Conservation (phyloP, 2,888 invertebrate genomes). For the Eupithecia subumbrata region DNA sequence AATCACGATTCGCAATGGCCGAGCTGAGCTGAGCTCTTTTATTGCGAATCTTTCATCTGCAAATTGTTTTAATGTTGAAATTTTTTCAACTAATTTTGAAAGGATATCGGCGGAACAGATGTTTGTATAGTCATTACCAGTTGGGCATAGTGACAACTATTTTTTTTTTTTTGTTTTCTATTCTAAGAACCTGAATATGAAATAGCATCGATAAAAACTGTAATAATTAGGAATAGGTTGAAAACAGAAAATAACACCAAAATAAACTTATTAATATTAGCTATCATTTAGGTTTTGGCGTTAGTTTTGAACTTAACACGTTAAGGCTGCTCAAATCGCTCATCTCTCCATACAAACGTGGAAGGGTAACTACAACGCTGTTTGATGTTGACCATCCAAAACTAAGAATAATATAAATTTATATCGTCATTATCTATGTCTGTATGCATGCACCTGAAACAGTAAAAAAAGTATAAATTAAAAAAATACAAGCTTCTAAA, state of each 20-base stretch:
- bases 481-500: too few species aligned
- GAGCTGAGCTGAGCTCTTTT: slow-evolving; percentile 37
- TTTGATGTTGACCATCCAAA: too few species aligned
- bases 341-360: too few species aligned
- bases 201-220: neutral
- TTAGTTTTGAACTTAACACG: neutral
- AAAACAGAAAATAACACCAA: neutral
- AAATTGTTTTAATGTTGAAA: slow-evolving; percentile 17
- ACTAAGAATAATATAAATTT: too few species aligned
- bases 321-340: too few species aligned
- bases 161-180: neutral
- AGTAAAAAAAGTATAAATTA: too few species aligned
- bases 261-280: neutral
- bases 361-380: too few species aligned
- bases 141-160: neutral
- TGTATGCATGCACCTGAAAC: too few species aligned
- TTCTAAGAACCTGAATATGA: neutral
- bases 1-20: slow-evolving; percentile 44
- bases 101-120: slow-evolving; percentile 7
- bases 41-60: slow-evolving; percentile 18
- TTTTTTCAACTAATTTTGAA: slow-evolving; percentile 5
- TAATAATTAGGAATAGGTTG: too few species aligned
- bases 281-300: neutral
- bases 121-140: neutral
- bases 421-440: too few species aligned